Base-by-base conservation (phyloP, 2,888 invertebrate genomes). In the Drosophila imparisetae region DNA sequence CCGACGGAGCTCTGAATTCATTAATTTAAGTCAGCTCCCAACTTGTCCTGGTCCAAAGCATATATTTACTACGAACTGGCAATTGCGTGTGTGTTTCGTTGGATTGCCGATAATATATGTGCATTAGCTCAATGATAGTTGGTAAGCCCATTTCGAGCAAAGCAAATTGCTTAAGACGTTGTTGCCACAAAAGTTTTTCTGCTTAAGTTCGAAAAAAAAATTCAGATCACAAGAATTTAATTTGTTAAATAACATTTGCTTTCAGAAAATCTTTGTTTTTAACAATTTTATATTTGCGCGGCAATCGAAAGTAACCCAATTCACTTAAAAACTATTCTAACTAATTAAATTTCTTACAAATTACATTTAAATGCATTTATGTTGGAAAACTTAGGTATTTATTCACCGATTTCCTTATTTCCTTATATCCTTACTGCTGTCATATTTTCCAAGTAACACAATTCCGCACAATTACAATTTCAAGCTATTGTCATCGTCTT, bases 1-100 rank as follows among this genome's bases (percentile, higher is more conserved):
- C 27, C 68, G 59, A 52, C 70, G 60, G 54, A 59, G 59, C 57
- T 66, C 68, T 57, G 73, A 66, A 82, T 72, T 80, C 87, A 86
- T 87, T 81, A 86, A 89, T 79, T 87, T 78, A 75, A 81, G 75
- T 69, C 60, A 70, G 48, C 59, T 64, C 61, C 50, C 64, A 66
- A 29, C 38, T 40, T 61, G n/a, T 38, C 62, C 54, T 53, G 73
- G 61, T 62, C 60, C 74, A 75, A 55, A 38, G 27, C 40, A 57
- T n/a, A 48, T 5, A 32, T 54, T 52, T n/a, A 32, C 55, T 55
- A 65, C 45, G 71, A 83, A 60, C 86, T 87, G 83, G 65, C 83
- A 83, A 83, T 87, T 70, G 83, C 70, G 72, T 88, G 83, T 83
- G 73, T 61, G 45, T 52, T 8, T 4, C 8, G 21, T 45, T 4